Percentiles rank a stretch among this genome's conserved stretches.
Evolutionary conservation across 2,888 invertebrate species (phyloP).

Genomic region (Fragum whitleyi): DNA sequence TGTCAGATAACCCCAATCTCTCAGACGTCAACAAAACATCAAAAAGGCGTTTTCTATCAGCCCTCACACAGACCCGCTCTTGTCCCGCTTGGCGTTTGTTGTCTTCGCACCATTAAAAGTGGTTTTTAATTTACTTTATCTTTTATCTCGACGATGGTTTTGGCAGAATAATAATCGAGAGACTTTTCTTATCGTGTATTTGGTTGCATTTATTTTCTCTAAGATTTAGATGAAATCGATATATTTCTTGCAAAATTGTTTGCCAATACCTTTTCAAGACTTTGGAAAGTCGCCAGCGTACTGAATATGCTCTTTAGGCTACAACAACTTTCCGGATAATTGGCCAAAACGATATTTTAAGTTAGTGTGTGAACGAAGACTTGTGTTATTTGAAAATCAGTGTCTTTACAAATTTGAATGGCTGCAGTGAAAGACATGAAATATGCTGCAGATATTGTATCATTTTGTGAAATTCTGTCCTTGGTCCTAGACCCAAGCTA

Average conservation of each 20-base stretch:
- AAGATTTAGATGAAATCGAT: too few species aligned
- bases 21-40: constrained; percentile 15
- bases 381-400: too few species aligned
- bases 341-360: too few species aligned
- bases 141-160: constrained; percentile 15
- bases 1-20: constrained; percentile 13
- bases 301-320: too few species aligned
- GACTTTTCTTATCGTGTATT: not conserved
- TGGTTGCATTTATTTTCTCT: not conserved
- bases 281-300: too few species aligned
- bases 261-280: too few species aligned
- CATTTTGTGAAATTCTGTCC: not conserved
- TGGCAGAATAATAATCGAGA: not conserved
- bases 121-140: constrained; percentile 15
- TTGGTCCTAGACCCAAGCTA: not conserved
- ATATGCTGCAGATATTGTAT: too few species aligned
- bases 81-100: not conserved
- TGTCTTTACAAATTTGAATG: too few species aligned
- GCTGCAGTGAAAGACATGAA: too few species aligned
- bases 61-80: not conserved
- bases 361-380: too few species aligned
- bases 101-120: not conserved
- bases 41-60: constrained; percentile 22
- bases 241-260: too few species aligned
- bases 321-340: too few species aligned